These are phyloP conservation scores for Blomia tropicalis DNA, from an alignment of 2,888 invertebrate genomes.

Conservation along the genomic window DNA sequence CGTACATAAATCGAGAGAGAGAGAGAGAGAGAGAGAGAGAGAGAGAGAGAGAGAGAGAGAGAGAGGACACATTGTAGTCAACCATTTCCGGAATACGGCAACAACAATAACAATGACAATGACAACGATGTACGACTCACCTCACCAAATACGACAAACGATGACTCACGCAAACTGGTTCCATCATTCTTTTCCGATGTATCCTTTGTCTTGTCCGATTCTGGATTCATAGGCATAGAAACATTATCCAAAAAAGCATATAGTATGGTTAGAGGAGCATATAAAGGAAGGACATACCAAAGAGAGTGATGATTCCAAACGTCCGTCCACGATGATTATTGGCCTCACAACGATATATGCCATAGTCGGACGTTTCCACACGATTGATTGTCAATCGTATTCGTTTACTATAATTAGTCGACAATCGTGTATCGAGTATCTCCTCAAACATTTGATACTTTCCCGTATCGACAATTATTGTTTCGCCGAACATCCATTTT, in stretches of 20 bases:
- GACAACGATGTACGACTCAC: background rate
- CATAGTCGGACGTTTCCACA: constrained; percentile 51
- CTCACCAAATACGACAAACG: constrained; percentile 12
- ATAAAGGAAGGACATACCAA: constrained; percentile 41
- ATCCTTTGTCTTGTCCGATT: background rate
- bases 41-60: no score
- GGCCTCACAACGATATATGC: constrained; percentile 63
- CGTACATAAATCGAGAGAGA: no score
- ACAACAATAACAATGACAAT: no score
- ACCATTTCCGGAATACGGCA: no score
- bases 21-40: no score
- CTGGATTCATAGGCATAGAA: background rate
- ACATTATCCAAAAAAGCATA: background rate
- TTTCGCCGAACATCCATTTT: constrained; percentile 67
- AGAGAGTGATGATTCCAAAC: constrained; percentile 52
- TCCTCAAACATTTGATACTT: constrained; percentile 40
- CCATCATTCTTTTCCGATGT: no score
- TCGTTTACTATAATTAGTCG: constrained; percentile 39
- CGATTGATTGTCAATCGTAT: constrained; percentile 62
- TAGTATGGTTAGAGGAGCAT: background rate
- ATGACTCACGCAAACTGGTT: no score
- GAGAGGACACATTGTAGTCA: no score
- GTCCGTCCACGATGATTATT: constrained; percentile 67
- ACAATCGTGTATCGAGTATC: constrained; percentile 5
- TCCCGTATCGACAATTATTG: constrained; percentile 49